Conservation (phyloP, 2,113 vertebrate species). For the Orthonyx spaldingii region DNA sequence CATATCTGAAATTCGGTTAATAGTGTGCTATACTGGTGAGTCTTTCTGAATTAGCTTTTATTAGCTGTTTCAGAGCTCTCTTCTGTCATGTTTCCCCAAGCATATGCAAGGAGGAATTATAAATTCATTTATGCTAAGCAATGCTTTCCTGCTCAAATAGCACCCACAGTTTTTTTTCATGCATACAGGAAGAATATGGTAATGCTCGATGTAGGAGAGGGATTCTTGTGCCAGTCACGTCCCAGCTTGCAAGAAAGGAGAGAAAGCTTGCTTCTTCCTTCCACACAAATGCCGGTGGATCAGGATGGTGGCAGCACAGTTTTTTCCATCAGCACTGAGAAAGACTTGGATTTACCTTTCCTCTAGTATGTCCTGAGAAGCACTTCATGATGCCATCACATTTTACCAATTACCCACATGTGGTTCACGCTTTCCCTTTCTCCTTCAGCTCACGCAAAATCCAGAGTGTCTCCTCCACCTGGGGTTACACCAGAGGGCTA, state of each 20-base stretch:
- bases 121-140: constrained; percentile 61
- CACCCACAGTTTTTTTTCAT: not conserved
- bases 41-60: not conserved
- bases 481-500: not conserved
- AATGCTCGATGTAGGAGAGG: not conserved
- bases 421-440: fast-evolving
- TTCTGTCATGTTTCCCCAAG: constrained; percentile 22
- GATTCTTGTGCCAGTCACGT: constrained; percentile 46
- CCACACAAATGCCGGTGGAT: not conserved
- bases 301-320: not conserved
- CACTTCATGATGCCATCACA: not conserved
- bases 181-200: constrained; percentile 28
- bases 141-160: constrained; percentile 31
- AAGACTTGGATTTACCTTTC: not conserved
- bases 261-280: not conserved
- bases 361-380: not conserved
- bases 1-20: not conserved
- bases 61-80: constrained; percentile 13
- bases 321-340: not conserved
- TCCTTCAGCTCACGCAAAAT: not conserved
- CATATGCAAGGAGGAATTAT: constrained; percentile 11
- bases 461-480: not conserved
- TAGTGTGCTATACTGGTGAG: not conserved
- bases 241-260: not conserved
- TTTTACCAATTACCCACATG: not conserved